Evolutionary conservation across 1,140 invertebrate species (phyloP), one percentile per base, ranked within the genome.

Genomic region (Carcinoscorpius rotundicauda): DNA sequence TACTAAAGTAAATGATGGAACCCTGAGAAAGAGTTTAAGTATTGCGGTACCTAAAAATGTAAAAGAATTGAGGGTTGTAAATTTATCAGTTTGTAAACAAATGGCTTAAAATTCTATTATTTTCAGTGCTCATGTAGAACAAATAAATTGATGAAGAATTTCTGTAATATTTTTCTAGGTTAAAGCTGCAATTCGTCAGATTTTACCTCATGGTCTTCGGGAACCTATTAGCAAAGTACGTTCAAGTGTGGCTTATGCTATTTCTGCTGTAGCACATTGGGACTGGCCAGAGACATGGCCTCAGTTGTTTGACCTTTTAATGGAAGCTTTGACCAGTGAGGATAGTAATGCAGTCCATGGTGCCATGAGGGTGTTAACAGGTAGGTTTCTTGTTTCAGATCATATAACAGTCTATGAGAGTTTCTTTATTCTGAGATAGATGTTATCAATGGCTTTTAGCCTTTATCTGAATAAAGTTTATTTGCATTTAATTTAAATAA

Each of bases 241-340:
- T 9, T 67, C 66, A 3, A 84, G 85, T 52, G 83, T 88, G 9
- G 87, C 87, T 0, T 86, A 87, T 76, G 85, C 85, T 4, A 84
- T 89, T 63, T 86, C 87, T 4, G 82, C 83, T 4, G 87, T 90
- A 67, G 87, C 87, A 0, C 81, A 84, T 67, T 87, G 85, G 79
- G 88, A 90, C 76, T 89, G 87, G 85, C 88, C 88, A 0, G 85
- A 87, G 68, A 77, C 83, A 63, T 90, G 88, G 88, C 82, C 86
- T 5, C 82, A 85, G 53, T 75, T 89, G 4, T 88, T 89, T 71
- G 81, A 86, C 65, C 82, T 87, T 60, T 79, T 90, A 52, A 83
- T 89, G 62, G 80, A 80, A 62, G 86, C 75, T 10, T 78, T 82
- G 51, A 77, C 75, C 60, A 77, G 76, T 71, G 77, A 77, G 1